Evolutionary conservation across 2,113 vertebrate species (phyloP).

Genomic region (Sigmodon hispidus): DNA sequence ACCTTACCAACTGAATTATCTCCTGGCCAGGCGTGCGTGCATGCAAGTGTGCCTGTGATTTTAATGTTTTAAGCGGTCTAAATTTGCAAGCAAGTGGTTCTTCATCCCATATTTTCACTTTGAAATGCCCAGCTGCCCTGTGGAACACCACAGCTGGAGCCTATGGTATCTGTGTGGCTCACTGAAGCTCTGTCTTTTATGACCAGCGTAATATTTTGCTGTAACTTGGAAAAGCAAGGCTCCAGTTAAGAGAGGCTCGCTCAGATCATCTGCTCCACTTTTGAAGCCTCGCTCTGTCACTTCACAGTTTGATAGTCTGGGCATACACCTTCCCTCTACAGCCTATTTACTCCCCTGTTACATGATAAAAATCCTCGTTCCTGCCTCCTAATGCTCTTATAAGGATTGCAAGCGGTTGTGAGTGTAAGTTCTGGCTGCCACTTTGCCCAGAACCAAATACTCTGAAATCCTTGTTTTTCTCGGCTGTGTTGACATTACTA

Average conservation of each 20-base stretch:
- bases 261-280: not conserved
- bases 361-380: not conserved
- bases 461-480: not conserved
- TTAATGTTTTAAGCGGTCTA: not conserved
- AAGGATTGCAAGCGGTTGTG: not conserved
- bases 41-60: not conserved
- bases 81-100: not conserved
- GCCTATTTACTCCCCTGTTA: not conserved
- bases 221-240: constrained; percentile 4
- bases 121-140: not conserved
- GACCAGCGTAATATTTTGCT: not conserved
- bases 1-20: not conserved
- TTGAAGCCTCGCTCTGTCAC: not conserved
- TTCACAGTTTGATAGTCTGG: not conserved
- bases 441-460: rapidly evolving
- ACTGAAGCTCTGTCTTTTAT: not conserved
- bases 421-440: not conserved
- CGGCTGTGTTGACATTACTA: rapidly evolving
- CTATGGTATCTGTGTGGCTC: not conserved
- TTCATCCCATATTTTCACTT: not conserved
- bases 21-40: not conserved
- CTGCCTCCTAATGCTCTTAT: not conserved
- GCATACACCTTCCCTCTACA: not conserved
- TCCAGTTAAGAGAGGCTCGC: not conserved
- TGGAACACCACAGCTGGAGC: not conserved